phyloP scores from a whole-genome alignment of 2,888 invertebrate genomes.

The Bellardia bayeri region DNA sequence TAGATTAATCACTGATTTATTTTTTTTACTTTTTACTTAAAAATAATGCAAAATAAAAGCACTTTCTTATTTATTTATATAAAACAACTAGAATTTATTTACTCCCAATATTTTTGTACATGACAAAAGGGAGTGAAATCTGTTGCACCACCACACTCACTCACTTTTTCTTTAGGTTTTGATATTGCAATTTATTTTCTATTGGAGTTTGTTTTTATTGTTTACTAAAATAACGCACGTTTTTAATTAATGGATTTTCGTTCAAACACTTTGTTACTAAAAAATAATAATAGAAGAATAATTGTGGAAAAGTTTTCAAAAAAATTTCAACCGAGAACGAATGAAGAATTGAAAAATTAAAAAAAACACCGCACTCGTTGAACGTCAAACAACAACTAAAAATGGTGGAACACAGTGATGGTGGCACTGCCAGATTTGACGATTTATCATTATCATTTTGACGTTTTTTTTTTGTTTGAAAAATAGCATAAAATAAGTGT shows the following conservation, averaged over 20 bases:
- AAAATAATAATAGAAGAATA: constrained; percentile 49
- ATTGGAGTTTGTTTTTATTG: constrained; percentile 27
- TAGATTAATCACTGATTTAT: constrained; percentile 37
- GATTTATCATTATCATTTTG: no score
- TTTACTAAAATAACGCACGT: constrained; percentile 27
- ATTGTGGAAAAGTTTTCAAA: constrained; percentile 63
- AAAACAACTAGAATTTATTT: neutral
- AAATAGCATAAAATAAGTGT: no score
- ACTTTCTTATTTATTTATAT: constrained; percentile 49
- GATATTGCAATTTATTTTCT: constrained; percentile 29
- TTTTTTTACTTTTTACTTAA: neutral
- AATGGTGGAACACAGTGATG: constrained; percentile 58
- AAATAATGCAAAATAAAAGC: constrained; percentile 52
- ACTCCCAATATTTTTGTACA: constrained; percentile 41
- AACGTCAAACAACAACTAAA: constrained; percentile 72
- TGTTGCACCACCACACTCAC: constrained; percentile 68
- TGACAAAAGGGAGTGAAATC: constrained; percentile 63
- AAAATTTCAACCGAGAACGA: constrained; percentile 74
- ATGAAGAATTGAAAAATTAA: constrained; percentile 72
- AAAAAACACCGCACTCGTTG: constrained; percentile 70
- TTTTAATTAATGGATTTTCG: constrained; percentile 32
- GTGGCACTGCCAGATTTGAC: neutral
- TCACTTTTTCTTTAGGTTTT: constrained; percentile 54
- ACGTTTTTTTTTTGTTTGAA: no score
- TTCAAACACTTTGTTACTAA: constrained; percentile 49